These are phyloP conservation scores for Gymnothorax javanicus DNA, from an alignment of 2,797 vertebrate species.

Conservation along the genomic window DNA sequence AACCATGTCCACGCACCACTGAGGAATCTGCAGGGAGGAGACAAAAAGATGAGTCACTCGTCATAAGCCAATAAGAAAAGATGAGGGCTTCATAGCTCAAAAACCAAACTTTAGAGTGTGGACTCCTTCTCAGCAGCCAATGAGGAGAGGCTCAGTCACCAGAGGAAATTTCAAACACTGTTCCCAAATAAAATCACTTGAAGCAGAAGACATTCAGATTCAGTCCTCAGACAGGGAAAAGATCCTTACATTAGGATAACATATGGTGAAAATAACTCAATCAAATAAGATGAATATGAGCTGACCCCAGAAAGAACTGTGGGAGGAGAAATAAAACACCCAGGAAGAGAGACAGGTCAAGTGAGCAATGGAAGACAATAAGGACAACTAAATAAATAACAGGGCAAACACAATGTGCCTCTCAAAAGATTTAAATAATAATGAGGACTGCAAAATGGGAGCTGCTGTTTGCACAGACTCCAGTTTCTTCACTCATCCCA, in stretches of 20 bases:
- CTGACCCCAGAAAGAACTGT: background rate
- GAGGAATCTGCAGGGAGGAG: slow-evolving; percentile 81
- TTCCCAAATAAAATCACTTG: background rate
- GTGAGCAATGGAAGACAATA: background rate
- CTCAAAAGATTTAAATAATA: background rate
- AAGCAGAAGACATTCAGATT: background rate
- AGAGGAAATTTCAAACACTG: background rate
- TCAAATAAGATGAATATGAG: background rate
- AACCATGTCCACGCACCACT: slow-evolving; percentile 96
- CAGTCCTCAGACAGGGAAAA: background rate
- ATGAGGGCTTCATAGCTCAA: background rate
- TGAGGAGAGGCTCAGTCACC: background rate
- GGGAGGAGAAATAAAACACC: background rate
- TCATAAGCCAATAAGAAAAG: background rate
- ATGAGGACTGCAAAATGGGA: background rate
- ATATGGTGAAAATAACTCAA: background rate
- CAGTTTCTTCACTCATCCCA: background rate
- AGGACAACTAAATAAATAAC: background rate
- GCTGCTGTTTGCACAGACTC: too few species aligned
- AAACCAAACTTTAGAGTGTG: background rate
- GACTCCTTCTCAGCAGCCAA: background rate
- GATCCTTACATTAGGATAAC: too few species aligned
- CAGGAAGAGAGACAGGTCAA: background rate
- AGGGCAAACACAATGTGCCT: background rate
- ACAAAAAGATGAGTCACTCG: background rate